Conservation (phyloP, 2,888 invertebrate genomes). For the Embidobia sp. region DNA sequence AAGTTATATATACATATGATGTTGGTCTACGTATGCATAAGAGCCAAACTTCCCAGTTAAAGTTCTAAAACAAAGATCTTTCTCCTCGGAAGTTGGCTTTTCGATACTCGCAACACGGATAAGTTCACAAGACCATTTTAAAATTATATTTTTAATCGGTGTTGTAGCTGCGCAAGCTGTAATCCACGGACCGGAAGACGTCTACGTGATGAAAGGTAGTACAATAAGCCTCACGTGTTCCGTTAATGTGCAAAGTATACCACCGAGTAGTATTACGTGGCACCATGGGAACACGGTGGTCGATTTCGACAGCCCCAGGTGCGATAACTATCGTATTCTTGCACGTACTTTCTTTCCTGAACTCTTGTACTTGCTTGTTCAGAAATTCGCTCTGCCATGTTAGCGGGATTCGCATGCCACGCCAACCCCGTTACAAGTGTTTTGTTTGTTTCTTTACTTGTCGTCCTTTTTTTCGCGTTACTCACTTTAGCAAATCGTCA, state of each 20-base stretch:
- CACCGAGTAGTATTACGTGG: conserved; percentile 89
- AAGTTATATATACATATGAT: too few species aligned
- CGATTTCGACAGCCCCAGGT: conserved; percentile 86
- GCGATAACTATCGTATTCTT: conserved; percentile 64
- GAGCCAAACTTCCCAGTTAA: conserved; percentile 12
- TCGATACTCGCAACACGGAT: conserved; percentile 7
- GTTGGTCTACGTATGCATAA: background rate
- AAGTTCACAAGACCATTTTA: conserved; percentile 12
- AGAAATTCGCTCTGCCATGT: conserved; percentile 31
- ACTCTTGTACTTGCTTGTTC: background rate
- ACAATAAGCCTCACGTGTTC: conserved; percentile 94
- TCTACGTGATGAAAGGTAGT: conserved; percentile 94
- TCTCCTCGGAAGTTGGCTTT: background rate
- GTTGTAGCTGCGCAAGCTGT: conserved; percentile 92
- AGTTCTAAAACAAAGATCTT: conserved; percentile 5
- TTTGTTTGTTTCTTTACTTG: background rate
- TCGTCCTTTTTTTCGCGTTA: too few species aligned
- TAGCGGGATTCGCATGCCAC: conserved; percentile 7
- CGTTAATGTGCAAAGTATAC: conserved; percentile 92
- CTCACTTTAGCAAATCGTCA: conserved; percentile 13
- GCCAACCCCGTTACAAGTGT: background rate
- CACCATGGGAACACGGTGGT: conserved; percentile 91
- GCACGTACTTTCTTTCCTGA: conserved; percentile 29
- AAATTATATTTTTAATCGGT: conserved; percentile 71
- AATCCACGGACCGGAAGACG: conserved; percentile 92